Base-by-base conservation (phyloP, 2,797 vertebrate species). In the Sebastiscus tertius region DNA sequence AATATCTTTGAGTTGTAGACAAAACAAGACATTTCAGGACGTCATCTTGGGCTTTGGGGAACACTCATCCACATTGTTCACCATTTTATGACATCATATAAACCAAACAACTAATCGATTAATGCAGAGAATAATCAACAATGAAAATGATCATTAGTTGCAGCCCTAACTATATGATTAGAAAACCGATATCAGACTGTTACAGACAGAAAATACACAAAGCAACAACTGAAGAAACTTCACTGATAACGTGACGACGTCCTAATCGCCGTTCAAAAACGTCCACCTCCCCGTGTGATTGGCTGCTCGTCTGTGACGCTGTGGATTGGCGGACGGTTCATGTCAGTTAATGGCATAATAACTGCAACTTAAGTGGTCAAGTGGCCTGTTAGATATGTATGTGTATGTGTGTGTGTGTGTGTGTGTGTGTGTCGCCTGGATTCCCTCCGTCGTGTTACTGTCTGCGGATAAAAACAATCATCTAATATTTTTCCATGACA, bases 401-500 rank as follows among this genome's bases (percentile, higher is more conserved):
- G 27, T 80, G 69, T 71, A 33, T 79, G 56, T 71, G 64, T 58
- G 59, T 66, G 33, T 77, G 68, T 62, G 34, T 36, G 36, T 39
- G 42, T 55, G 81, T 66, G 61, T 79, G 80, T 54, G 78, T 64
- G 64, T 78, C 18, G 49, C 31, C 65, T 56, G 67, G 63, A 77
- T 86, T 80, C 73, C 84, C 80, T 79, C 62, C 54, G 62, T 64
- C 62, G 64, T 81, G 79, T 80, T 80, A 63, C 85, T 14, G 55
- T 65, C 78, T 70, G 83, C 72, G 42, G 77, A 89, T 85, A 85
- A 87, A 89, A 93, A 90, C 86, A 90, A 91, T 91, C 75, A 79
- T 90, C 80, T 82, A 85, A 85, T 89, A 89, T 89, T 92, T 90
- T 87, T 89, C 81, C 87, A 80, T 88, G 79, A 87, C 81, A 87